Percentiles rank a stretch among this genome's conserved stretches.
These are phyloP conservation scores for Emydocephalus ijimae DNA, from an alignment of 2,113 vertebrate genomes.

Conservation along the genomic window DNA sequence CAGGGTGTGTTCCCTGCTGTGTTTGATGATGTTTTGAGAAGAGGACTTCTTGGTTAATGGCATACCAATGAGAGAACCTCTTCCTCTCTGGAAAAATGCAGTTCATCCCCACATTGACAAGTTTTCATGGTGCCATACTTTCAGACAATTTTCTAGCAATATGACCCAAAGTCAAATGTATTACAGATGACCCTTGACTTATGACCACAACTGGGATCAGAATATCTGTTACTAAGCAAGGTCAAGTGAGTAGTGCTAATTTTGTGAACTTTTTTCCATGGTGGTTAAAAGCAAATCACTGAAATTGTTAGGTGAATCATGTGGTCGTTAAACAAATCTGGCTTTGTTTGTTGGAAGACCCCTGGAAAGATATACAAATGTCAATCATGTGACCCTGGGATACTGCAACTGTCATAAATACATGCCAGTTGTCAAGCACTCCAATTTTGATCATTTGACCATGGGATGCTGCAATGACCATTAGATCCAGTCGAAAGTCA, in stretches of 20 bases:
- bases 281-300: not conserved
- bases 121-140: not conserved
- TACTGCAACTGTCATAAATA: not conserved
- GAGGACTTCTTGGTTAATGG: not conserved
- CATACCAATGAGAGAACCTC: not conserved
- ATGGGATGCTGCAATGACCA: not conserved
- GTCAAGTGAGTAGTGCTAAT: not conserved
- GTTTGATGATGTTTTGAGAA: not conserved
- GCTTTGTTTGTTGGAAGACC: not conserved
- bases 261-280: not conserved
- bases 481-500: not conserved
- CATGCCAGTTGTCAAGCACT: not conserved
- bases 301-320: not conserved
- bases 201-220: not conserved
- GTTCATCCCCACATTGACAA: not conserved
- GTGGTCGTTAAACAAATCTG: not conserved
- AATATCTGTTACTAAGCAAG: not conserved
- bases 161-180: not conserved
- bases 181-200: not conserved
- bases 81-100: not conserved
- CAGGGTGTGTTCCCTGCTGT: not conserved
- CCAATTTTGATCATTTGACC: not conserved
- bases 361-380: not conserved
- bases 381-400: not conserved
- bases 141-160: not conserved